Evolutionary conservation across 1,140 invertebrate genomes (phyloP), one percentile per base, ranked within the genome.

Genomic region (Periplaneta americana): DNA sequence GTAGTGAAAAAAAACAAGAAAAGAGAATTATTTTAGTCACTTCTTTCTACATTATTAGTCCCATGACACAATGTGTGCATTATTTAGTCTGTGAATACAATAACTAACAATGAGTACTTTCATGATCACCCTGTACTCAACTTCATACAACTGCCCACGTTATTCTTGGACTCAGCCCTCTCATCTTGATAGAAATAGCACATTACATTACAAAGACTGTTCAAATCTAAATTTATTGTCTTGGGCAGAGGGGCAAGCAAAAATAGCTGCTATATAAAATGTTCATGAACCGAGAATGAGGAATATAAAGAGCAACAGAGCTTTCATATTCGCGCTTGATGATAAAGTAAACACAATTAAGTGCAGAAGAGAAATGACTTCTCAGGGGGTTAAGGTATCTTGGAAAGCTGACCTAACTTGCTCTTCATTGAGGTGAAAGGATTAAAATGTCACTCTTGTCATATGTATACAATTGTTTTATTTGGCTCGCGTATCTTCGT

Each of bases 141-240:
- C n/a, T 6, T 17, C 10, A 8, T 5, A 28, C 28, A 8, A 66
- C 48, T 11, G 6, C 6, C n/a, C 2, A 66, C 48, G 13, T n/a
- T 28, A 66, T 66, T 66, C 48, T 66, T 66, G 48, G n/a, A n/a
- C 48, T 66, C 22, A 28, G 48, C 11, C 22, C 4, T 22, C 13
- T 28, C 22, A n/a, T n/a, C 4, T 11, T 11, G 17, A 33, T 75
- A 17, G n/a, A 77, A 77, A 77, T 77, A 77, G 31, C 31, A 34
- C 75, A 77, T 31, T 77, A 5, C 32, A 76, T 76, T 76, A 76
- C 31, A 76, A 34, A 76, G 74, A 77, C 75, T 33, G 75, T 77
- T 77, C 32, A 77, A 17, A 77, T 77, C 75, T 9, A 77, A 33
- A 77, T 33, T 33, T 77, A 77, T 77, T 77, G 75, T 77, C 15